These are phyloP conservation scores for Schizopygopsis malacanthus DNA, from an alignment of 2,797 vertebrate genomes.

Conservation along the genomic window DNA sequence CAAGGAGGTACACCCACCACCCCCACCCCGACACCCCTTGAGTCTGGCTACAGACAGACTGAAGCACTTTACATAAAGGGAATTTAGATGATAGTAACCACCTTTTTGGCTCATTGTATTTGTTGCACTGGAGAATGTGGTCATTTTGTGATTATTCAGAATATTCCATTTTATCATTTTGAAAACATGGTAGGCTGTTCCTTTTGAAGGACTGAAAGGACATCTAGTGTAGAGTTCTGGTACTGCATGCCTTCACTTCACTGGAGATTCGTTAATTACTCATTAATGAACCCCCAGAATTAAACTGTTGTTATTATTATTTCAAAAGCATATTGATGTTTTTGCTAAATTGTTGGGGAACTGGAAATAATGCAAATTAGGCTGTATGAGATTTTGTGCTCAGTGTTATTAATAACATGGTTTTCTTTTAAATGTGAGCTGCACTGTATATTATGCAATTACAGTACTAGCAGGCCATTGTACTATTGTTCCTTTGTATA, in stretches of 20 bases:
- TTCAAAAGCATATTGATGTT: slow-evolving; percentile 11
- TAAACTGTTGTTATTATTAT: slow-evolving; percentile 19
- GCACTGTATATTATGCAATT: background rate
- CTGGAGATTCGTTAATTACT: slow-evolving; percentile 6
- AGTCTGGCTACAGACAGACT: background rate
- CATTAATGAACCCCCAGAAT: slow-evolving; percentile 9
- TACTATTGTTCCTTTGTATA: background rate
- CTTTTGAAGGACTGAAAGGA: slow-evolving; percentile 51
- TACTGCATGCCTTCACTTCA: slow-evolving; percentile 42
- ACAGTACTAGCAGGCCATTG: background rate
- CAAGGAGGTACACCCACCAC: slow-evolving; percentile 82
- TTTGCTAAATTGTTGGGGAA: background rate
- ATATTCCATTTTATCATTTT: background rate
- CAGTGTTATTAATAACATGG: background rate
- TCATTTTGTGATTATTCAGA: background rate
- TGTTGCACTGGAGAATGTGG: background rate
- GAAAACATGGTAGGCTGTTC: background rate
- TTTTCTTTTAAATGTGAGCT: background rate
- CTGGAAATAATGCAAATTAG: slow-evolving; percentile 4
- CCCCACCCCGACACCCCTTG: background rate
- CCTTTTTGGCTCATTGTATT: background rate
- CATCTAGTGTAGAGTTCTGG: slow-evolving; percentile 61
- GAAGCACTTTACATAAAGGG: slow-evolving; percentile 38
- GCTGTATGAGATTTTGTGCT: background rate
- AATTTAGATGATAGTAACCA: slow-evolving; percentile 24